These are phyloP conservation scores for Mesodorylaimus sp. DNA, from an alignment of 2,888 invertebrate species.

Conservation along the genomic window DNA sequence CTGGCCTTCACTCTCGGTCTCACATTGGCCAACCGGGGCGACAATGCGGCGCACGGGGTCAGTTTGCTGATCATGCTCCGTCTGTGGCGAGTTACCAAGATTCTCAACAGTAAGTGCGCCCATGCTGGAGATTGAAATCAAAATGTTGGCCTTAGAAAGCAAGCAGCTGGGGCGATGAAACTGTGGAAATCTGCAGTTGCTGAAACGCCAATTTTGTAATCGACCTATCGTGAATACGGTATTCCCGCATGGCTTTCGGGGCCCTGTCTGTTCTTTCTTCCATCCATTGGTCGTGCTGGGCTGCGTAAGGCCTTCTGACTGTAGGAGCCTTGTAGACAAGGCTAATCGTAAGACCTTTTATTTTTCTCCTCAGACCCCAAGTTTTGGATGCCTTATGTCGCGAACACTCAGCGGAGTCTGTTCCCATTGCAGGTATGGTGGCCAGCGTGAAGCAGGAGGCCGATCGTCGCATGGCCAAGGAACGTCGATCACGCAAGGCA, in stretches of 20 bases:
- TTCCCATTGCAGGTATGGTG: constrained; percentile 9
- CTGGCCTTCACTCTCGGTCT: constrained; percentile 30
- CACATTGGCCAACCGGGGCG: constrained; percentile 30
- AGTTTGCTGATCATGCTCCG: constrained; percentile 33
- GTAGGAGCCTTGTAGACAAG: too few species aligned
- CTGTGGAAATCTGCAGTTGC: too few species aligned
- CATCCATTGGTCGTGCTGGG: too few species aligned
- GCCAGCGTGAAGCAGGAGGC: constrained; percentile 6
- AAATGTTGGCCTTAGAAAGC: neutral
- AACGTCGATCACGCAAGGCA: constrained; percentile 9
- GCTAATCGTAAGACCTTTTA: too few species aligned
- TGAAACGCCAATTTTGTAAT: too few species aligned
- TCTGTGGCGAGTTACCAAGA: constrained; percentile 34
- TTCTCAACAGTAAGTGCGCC: constrained; percentile 31
- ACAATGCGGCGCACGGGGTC: constrained; percentile 21
- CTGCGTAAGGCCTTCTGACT: too few species aligned
- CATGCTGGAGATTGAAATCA: neutral
- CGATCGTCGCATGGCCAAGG: constrained; percentile 9
- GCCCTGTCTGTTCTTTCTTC: too few species aligned
- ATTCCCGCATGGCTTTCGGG: too few species aligned
- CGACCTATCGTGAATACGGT: too few species aligned
- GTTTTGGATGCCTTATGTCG: too few species aligned
- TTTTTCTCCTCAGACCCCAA: too few species aligned
- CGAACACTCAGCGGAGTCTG: too few species aligned
- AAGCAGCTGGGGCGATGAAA: neutral